These are phyloP conservation scores for Cepphus grylle DNA, from an alignment of 2,113 vertebrate genomes.

Conservation along the genomic window DNA sequence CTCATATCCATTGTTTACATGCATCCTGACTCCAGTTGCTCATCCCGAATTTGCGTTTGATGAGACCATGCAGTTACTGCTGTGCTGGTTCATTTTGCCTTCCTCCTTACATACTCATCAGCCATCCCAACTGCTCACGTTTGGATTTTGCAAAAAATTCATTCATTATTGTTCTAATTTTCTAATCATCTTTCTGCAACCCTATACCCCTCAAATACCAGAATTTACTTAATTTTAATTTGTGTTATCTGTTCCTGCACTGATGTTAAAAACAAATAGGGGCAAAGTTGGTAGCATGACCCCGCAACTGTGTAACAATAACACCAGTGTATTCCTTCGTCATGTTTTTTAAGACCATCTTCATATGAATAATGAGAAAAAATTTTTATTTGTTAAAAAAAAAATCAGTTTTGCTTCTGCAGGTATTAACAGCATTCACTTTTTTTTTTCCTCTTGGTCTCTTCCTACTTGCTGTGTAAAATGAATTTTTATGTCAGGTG, in stretches of 20 bases:
- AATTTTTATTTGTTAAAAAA: neutral
- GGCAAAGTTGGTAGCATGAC: neutral
- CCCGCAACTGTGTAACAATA: neutral
- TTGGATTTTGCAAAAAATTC: neutral
- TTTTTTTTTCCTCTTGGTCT: neutral
- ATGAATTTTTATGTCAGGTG: slow-evolving; percentile 28
- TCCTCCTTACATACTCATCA: neutral
- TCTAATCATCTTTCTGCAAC: neutral
- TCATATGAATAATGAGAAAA: neutral
- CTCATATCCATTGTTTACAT: neutral
- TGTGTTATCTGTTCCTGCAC: neutral
- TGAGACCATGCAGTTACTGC: neutral
- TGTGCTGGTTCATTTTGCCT: neutral
- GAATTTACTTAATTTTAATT: neutral
- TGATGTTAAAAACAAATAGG: neutral
- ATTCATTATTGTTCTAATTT: neutral
- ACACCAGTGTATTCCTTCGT: neutral
- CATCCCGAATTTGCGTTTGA: neutral
- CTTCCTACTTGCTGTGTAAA: slow-evolving; percentile 49
- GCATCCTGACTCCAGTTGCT: neutral
- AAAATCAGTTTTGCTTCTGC: slow-evolving; percentile 33
- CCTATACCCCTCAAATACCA: neutral
- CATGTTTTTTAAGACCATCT: neutral
- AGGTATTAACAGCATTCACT: slow-evolving; percentile 14
- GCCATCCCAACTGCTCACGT: neutral